Evolutionary conservation across 2,888 invertebrate genomes (phyloP), one percentile per base, ranked within the genome.

Genomic region (Scrobipalpa costella): DNA sequence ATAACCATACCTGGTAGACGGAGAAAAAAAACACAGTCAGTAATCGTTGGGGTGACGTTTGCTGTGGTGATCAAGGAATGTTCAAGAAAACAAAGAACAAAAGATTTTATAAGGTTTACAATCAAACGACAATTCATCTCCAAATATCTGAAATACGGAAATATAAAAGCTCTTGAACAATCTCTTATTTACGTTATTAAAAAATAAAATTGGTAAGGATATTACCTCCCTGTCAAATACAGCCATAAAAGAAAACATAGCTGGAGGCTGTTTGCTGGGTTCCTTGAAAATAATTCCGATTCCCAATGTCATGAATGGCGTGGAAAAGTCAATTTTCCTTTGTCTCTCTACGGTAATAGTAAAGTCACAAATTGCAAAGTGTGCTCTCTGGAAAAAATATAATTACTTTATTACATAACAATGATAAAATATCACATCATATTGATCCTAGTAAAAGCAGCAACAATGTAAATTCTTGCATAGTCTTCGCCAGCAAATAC

Each of bases 281-380:
- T 96, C 96, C 75, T 94, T 95, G 86, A 96, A 98, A 15, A 98
- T 85, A 69, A 99, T 98, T 62, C 96, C 95, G 69, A 98, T 98
- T 55, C 97, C 96, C 62, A 98, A 91, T 75, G 96, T 97, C 96
- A 99, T 98, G 83, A 98, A 99, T 0, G 98, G 98, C 82, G 96
- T 96, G 0, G 98, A 98, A 80, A 99, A 99, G 84, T 98, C 98
- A 0, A 98, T 97, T n/a, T 94, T 96, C 67, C 92, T 93, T 81
- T 98, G 97, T 63, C 99, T 93, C 69, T 95, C 94, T 15, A 97
- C 95, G 1, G 98, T 98, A 70, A 96, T 95, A 15, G 96, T 96
- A 69, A 99, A 93, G 77, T 98, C 98, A 5, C 97, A 97, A 66
- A 99, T 96, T 0, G 96, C 98, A 73, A 99, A 93, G 83, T 98